Conservation (phyloP, 64 coral and sea anemone species). For the Montipora capricornis region DNA sequence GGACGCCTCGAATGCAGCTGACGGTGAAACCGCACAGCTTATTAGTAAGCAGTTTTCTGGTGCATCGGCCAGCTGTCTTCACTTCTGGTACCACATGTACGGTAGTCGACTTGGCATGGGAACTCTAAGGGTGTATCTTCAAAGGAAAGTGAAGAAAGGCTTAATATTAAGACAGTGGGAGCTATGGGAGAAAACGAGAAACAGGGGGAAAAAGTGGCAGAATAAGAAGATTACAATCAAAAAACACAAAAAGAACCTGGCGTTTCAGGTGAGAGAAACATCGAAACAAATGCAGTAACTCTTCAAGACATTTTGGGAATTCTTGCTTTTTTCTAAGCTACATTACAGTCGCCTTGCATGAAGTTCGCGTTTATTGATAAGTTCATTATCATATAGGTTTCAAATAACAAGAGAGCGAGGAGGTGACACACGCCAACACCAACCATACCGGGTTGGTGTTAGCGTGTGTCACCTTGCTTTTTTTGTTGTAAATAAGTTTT, state of each 20-base stretch:
- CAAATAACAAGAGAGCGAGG: no score
- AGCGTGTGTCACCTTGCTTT: no score
- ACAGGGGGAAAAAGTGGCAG: conserved; percentile 63
- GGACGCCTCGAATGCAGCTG: not conserved
- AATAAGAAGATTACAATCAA: conserved; percentile 1
- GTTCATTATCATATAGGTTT: no score
- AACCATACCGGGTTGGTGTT: no score
- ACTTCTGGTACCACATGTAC: conserved; percentile 73
- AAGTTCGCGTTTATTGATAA: no score
- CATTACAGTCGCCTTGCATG: no score
- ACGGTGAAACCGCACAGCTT: not conserved
- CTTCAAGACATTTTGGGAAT: no score
- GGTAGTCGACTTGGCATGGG: conserved; percentile 44
- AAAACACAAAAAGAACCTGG: not conserved
- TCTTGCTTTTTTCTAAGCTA: no score
- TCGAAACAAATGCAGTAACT: not conserved
- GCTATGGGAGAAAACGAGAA: conserved; percentile 25
- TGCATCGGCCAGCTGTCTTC: conserved; percentile 25
- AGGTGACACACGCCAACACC: no score
- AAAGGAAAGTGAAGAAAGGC: not conserved
- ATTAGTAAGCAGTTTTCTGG: conserved; percentile 54
- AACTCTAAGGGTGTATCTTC: conserved; percentile 9
- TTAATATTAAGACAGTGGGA: not conserved
- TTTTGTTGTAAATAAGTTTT: no score
- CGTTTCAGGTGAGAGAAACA: conserved; percentile 31